Base-by-base conservation (phyloP, 2,888 invertebrate species). In the Troglohyphantes excavatus region DNA sequence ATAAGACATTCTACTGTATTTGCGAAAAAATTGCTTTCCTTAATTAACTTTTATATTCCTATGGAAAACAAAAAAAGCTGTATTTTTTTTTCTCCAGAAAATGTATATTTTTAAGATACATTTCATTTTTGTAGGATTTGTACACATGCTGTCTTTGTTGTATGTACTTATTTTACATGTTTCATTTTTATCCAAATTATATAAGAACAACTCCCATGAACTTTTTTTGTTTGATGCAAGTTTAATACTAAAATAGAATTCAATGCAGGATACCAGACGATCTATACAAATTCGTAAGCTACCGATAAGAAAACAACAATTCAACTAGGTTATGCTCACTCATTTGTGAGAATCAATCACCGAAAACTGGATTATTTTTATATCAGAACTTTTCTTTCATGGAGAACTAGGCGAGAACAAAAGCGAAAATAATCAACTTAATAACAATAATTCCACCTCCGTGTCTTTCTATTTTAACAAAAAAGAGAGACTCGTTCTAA, bases 401-500 rank as follows among this genome's bases (percentile, higher is more conserved):
- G 26, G 26, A 0, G 65, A 23, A 26, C 9, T 26, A 17, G 19
- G 65, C 19, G 11, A 65, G 26, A 33, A n/a, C 33, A 68, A 33
- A 33, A 68, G 33, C 1, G 19, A 33, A 68, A 23, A 67, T 67
- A 23, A 67, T n/a, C 26, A 27, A 27, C 27, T 21, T 67, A 67
- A 67, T 67, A 27, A 68, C 68, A 68, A 33, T 68, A 33, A 68
- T 68, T 53, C 53, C n/a, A 17, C n/a, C 53, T 53, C 53, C 53
- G n/a, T 53, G 17, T 53, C 53, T n/a, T 53, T 53, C n/a, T n/a
- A 53, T 53, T 53, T 53, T n/a, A 53, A 65, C 27, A 19, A 33
- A n/a, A 33, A n/a, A 33, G 17, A 26, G 26, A 65, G 11, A 21
- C 53, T 75, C 78, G 23, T 63, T 78, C 61, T 65, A 39, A 78